Evolutionary conservation across 2,797 vertebrate species (phyloP).

Genomic region (Falco naumanni): DNA sequence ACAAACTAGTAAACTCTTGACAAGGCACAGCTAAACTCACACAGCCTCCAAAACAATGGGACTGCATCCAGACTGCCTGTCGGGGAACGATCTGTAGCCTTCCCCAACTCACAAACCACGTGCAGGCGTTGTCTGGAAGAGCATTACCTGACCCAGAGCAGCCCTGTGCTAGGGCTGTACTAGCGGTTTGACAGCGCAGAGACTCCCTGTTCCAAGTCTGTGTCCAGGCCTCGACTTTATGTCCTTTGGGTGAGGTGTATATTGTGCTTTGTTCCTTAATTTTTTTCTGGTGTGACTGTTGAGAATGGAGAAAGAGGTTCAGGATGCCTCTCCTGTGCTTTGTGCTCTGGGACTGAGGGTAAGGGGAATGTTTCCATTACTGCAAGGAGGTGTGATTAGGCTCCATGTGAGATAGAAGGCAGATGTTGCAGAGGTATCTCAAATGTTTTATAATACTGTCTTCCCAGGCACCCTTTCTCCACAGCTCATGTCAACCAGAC

Average conservation of each 20-base stretch:
- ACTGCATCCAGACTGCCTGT: background rate
- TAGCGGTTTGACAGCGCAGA: background rate
- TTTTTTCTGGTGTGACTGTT: background rate
- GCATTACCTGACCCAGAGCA: accelerated
- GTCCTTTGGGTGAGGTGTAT: background rate
- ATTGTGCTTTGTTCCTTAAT: background rate
- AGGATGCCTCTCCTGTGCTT: background rate
- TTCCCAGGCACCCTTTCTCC: background rate
- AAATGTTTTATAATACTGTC: background rate
- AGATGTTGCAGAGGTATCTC: background rate
- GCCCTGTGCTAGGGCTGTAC: background rate
- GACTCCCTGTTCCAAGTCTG: background rate
- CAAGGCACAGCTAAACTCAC: background rate
- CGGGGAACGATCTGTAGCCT: background rate
- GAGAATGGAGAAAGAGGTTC: background rate
- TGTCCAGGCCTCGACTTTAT: background rate
- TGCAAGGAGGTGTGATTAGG: background rate
- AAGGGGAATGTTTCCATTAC: background rate
- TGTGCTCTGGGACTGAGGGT: background rate
- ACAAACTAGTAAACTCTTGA: background rate
- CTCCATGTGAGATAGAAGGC: background rate
- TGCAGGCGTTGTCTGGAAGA: background rate
- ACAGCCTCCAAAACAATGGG: background rate
- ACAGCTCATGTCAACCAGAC: background rate
- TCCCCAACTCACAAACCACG: background rate